phyloP scores from a whole-genome alignment of 2,113 vertebrate genomes.

The Myodes glareolus region DNA sequence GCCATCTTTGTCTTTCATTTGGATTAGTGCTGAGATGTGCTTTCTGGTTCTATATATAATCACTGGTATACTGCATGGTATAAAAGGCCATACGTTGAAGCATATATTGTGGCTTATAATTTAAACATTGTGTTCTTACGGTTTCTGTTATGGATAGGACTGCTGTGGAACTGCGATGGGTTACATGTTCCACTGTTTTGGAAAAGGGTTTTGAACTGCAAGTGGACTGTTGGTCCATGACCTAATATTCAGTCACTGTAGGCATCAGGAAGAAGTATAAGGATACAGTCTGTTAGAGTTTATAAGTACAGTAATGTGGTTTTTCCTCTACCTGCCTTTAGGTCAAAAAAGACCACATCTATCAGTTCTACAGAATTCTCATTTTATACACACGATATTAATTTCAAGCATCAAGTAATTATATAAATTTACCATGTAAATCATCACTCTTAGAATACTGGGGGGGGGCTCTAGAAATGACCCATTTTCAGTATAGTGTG shows the following conservation, averaged over 20 bases:
- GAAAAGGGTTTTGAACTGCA: background rate
- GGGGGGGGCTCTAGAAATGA: background rate
- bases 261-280: background rate
- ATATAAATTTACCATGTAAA: background rate
- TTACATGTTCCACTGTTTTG: slow-evolving; percentile 14
- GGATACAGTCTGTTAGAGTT: background rate
- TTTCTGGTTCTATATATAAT: slow-evolving; percentile 20
- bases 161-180: background rate
- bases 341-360: background rate
- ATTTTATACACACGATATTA: background rate
- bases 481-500: background rate
- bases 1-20: slow-evolving; percentile 41
- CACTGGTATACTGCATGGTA: background rate
- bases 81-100: slow-evolving; percentile 28
- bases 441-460: background rate
- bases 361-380: slow-evolving; percentile 3
- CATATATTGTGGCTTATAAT: slow-evolving; percentile 29
- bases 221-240: background rate
- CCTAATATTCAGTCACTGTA: background rate
- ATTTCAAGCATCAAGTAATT: slow-evolving; percentile 44
- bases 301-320: background rate
- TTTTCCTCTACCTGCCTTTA: background rate
- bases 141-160: background rate
- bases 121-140: background rate
- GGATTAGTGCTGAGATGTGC: background rate